Evolutionary conservation across 2,888 invertebrate genomes (phyloP).

Genomic region (Atethmia centrago): DNA sequence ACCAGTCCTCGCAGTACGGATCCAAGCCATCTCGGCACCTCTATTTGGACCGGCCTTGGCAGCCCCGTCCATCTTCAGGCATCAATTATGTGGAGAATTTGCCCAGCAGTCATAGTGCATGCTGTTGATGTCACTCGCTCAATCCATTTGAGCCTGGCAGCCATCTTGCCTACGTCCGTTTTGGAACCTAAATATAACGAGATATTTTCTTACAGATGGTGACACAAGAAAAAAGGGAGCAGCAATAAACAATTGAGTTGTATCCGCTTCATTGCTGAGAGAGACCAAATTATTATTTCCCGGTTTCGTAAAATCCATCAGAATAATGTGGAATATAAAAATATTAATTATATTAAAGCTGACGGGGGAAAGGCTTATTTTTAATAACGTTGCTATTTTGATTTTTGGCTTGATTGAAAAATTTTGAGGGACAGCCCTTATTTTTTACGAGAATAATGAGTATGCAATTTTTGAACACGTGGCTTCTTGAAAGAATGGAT

Average conservation of each 20-base stretch:
- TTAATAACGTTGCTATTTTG: slow-evolving; percentile 68
- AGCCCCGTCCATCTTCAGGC: not conserved
- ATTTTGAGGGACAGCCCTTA: slow-evolving; percentile 50
- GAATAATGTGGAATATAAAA: slow-evolving; percentile 61
- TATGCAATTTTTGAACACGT: slow-evolving; percentile 59
- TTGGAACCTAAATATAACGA: not conserved
- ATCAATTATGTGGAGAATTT: not conserved
- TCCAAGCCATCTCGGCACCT: not conserved
- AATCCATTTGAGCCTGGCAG: not conserved
- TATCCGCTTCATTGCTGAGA: not conserved
- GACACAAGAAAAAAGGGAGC: slow-evolving; percentile 1
- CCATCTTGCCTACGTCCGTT: not conserved
- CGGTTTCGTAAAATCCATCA: slow-evolving; percentile 32
- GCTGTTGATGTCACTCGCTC: too few relatives aligned
- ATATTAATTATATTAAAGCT: slow-evolving; percentile 63
- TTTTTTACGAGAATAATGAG: slow-evolving; percentile 53
- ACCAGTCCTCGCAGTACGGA: not conserved
- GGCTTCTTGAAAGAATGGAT: slow-evolving; percentile 34
- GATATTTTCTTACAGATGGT: too few relatives aligned
- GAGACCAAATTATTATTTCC: slow-evolving; percentile 24
- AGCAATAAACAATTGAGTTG: not conserved
- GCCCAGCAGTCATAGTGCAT: not conserved
- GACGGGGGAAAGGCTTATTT: slow-evolving; percentile 56
- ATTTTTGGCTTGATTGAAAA: slow-evolving; percentile 62
- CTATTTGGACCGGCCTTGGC: too few relatives aligned